Evolutionary conservation across 2,888 invertebrate species (phyloP), one percentile per base, ranked within the genome.

Genomic region (Brassicogethes aeneus): DNA sequence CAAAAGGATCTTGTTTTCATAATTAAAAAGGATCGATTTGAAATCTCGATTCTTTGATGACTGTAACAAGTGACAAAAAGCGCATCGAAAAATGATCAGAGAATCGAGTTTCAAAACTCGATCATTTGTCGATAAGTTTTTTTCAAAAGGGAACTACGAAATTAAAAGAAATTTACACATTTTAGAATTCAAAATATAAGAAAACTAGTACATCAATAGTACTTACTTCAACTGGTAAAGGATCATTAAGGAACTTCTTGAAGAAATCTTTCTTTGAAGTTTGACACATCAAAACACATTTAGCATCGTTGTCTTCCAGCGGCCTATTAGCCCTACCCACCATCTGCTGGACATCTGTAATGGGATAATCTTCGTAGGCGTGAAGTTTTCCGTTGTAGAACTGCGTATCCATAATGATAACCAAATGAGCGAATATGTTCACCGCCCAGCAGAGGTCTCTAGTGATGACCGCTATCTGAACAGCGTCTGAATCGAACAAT

Each of bases 261-360:
- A 93, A 97, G 77, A 95, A 96, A 55, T 96, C 94, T 70, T 96
- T 97, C 70, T 97, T 99, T 7, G 95, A 93, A 40, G 85, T 86
- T 57, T 94, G 97, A 67, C 99, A 99, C 78, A 99, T 85, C 2
- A 99, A 77, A 7, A 97, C 93, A 50, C 94, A 95, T 59, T 95
- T 86, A 17, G 94, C 87, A 62, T 94, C 92, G 14, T 90, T 84
- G 68, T 97, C 97, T 43, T 87, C 82, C 3, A 85, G 70, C 0
- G 97, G 95, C 2, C 97, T 74, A 66, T 97, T 96, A 0, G 97
- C 97, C 36, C 93, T 76, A 0, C 97, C 97, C 32, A 97, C 80
- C 97, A 99, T 99, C 70, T 99, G 96, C 15, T 99, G 72, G 0
- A 99, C 92, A 60, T 96, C 96, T 1, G 92, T 93, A 17, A 97